A percentile compares a stretch with the other conserved stretches of the same genome.
phyloP scores from a whole-genome alignment of 2,888 invertebrate genomes.

The Ariolimax columbianus region DNA sequence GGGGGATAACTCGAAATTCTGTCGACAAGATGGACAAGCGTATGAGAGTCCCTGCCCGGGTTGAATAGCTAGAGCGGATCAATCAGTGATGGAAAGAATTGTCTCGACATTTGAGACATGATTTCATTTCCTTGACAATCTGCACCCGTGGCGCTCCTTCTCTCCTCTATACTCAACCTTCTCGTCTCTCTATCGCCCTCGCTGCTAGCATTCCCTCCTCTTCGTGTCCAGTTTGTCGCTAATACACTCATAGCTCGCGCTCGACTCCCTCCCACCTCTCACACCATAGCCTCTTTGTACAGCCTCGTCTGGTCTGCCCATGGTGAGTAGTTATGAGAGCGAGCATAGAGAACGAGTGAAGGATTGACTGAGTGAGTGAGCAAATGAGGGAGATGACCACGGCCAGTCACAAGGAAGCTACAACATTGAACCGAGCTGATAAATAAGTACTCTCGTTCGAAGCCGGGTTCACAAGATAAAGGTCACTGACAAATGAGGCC shows the following conservation, averaged over 20 bases:
- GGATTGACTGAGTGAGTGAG: not conserved
- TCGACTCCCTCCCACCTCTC: not conserved
- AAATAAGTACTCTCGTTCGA: no score
- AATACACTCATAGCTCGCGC: not conserved
- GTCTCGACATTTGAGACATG: constrained; percentile 29
- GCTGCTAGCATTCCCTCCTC: not conserved
- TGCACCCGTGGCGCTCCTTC: not conserved
- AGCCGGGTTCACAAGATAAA: no score
- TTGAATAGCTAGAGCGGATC: constrained; percentile 22
- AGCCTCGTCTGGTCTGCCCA: not conserved
- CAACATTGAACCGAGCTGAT: no score
- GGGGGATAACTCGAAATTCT: constrained; percentile 30
- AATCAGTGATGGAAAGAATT: constrained; percentile 29
- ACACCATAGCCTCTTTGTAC: not conserved
- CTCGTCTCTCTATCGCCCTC: not conserved
- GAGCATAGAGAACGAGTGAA: not conserved
- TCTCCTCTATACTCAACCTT: not conserved
- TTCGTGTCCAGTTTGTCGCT: not conserved
- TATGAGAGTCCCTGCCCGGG: constrained; percentile 23
- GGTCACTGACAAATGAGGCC: no score
- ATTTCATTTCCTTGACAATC: constrained; percentile 40
- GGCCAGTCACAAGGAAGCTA: no score
- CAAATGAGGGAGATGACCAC: not conserved
- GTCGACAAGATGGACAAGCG: constrained; percentile 32
- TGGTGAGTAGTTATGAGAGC: not conserved